A percentile compares a stretch with the other conserved stretches of the same genome.
These are phyloP conservation scores for Balearica regulorum DNA, from an alignment of 2,797 vertebrate species.

Conservation along the genomic window DNA sequence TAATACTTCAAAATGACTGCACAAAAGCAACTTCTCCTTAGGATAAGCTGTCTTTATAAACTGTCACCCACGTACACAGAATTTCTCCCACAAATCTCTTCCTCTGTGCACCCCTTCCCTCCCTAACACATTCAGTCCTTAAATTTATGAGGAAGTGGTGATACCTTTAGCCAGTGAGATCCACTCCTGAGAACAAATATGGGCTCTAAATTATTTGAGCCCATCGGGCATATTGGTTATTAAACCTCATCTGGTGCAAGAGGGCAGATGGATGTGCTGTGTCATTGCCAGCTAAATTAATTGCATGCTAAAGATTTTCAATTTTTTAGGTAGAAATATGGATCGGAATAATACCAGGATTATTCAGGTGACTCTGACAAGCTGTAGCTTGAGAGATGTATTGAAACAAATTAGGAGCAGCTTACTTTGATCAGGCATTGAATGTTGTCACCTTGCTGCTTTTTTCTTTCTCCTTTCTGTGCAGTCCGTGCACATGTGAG, in stretches of 20 bases:
- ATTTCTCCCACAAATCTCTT: not conserved
- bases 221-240: not conserved
- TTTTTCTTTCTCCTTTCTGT: not conserved
- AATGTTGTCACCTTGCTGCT: not conserved
- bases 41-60: not conserved
- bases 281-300: conserved; percentile 25
- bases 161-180: conserved; percentile 31
- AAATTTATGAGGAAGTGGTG: conserved; percentile 47
- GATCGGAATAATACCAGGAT: conserved; percentile 28
- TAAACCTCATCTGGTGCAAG: not conserved
- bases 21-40: conserved; percentile 35
- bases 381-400: not conserved
- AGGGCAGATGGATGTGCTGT: conserved; percentile 35
- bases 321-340: conserved; percentile 29
- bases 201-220: conserved; percentile 57
- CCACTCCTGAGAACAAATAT: conserved; percentile 37
- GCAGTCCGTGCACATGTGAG: not conserved
- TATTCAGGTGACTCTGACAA: conserved; percentile 28
- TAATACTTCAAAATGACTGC: conserved; percentile 57
- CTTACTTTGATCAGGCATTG: not conserved
- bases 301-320: conserved; percentile 30
- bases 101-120: not conserved
- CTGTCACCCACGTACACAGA: not conserved
- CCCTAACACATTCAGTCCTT: not conserved
- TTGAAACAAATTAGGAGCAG: not conserved